Conservation (phyloP, 2,888 invertebrate species). For the Plutella xylostella region DNA sequence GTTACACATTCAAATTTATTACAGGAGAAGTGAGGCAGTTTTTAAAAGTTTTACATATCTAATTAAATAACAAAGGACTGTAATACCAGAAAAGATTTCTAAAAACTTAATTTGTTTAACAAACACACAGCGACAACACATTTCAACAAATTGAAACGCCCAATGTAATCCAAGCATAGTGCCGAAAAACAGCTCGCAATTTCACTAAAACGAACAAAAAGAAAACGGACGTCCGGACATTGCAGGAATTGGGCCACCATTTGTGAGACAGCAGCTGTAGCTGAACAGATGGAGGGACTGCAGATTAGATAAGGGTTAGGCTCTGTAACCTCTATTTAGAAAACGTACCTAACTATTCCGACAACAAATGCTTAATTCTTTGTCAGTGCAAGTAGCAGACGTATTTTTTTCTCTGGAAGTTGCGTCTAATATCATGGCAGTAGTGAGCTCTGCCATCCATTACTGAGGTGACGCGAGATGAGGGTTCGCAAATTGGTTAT, state of each 20-base stretch:
- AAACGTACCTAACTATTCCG: background rate
- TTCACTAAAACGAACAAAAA: conserved; percentile 1
- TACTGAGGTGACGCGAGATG: conserved; percentile 36
- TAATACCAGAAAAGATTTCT: too few relatives aligned
- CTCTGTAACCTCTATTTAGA: conserved; percentile 26
- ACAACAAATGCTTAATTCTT: too few relatives aligned
- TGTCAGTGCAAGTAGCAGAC: too few relatives aligned
- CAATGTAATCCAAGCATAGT: too few relatives aligned
- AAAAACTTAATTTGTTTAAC: too few relatives aligned
- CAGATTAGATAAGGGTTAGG: conserved; percentile 23
- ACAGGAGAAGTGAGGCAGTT: too few relatives aligned
- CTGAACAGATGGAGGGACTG: conserved; percentile 17
- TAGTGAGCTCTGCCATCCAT: conserved; percentile 31
- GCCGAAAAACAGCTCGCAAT: conserved; percentile 3
- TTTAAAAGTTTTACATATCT: too few relatives aligned
- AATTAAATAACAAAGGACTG: too few relatives aligned
- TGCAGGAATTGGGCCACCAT: conserved; percentile 6
- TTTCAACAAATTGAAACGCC: too few relatives aligned
- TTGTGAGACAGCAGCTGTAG: conserved; percentile 12
- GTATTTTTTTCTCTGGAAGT: conserved; percentile 18
- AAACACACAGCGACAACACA: too few relatives aligned
- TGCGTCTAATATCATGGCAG: conserved; percentile 23
- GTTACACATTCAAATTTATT: too few relatives aligned
- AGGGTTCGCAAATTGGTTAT: conserved; percentile 41
- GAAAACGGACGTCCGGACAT: conserved; percentile 3